Percentiles rank a stretch among this genome's conserved stretches.
Evolutionary conservation across 2,797 vertebrate species (phyloP).

Genomic region (Chaetodon trifasciatus): DNA sequence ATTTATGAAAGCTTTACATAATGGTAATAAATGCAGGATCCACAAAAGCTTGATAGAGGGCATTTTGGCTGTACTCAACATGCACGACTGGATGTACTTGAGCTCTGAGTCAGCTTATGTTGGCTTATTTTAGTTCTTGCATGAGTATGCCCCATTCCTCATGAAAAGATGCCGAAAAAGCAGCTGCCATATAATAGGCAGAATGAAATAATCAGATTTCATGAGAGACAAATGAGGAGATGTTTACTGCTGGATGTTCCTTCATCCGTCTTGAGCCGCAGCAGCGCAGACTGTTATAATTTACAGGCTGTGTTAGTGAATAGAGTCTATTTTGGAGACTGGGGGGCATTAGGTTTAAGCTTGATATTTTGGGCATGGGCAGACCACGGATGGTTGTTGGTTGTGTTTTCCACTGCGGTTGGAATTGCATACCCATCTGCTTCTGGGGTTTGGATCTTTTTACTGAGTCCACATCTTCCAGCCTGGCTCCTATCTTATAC

Average conservation of each 20-base stretch:
- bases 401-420: slow-evolving; percentile 77
- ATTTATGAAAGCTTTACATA: background rate
- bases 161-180: slow-evolving; percentile 12
- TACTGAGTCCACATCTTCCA: slow-evolving; percentile 61
- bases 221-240: slow-evolving; percentile 17
- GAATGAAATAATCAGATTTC: slow-evolving; percentile 11
- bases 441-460: slow-evolving; percentile 56
- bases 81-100: slow-evolving; percentile 41
- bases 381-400: slow-evolving; percentile 37
- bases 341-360: slow-evolving; percentile 53
- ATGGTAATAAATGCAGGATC: slow-evolving; percentile 8
- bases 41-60: slow-evolving; percentile 18
- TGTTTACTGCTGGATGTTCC: slow-evolving; percentile 8
- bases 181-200: background rate
- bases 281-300: slow-evolving; percentile 24
- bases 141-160: slow-evolving; percentile 35
- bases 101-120: slow-evolving; percentile 60
- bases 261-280: slow-evolving; percentile 31
- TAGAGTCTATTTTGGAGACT: slow-evolving; percentile 63
- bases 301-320: slow-evolving; percentile 39
- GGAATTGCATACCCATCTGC: slow-evolving; percentile 71
- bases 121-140: slow-evolving; percentile 43
- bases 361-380: slow-evolving; percentile 76
- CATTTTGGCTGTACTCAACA: slow-evolving; percentile 26
- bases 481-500: slow-evolving; percentile 28